Base-by-base conservation (phyloP, 2,888 invertebrate species). In the Teinopalpus imperialis region DNA sequence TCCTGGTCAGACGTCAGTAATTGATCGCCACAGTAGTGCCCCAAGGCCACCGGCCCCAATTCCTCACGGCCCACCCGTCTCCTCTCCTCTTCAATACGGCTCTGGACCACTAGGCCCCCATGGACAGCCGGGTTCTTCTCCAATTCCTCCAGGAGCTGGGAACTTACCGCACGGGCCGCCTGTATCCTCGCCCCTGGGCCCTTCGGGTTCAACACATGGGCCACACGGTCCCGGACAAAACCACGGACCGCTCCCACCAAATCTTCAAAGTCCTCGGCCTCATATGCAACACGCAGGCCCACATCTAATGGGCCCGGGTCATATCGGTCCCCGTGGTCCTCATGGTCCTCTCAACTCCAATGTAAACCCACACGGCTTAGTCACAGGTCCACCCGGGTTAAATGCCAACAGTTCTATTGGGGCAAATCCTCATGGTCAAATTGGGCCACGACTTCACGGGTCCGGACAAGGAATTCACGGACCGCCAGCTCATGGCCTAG, bases 291-390 rank as follows among this genome's bases (percentile, higher is more conserved):
- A 37, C 10, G 8, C 37, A n/a, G 37, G 37, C 18, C 10, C 35
- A 16, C 44, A 44, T 14, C 49, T 57, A 30, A 50, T 56, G 27
- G 57, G 59, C 7, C 57, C 62, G 3, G 51, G 56, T 1, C 54
- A 51, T 0, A 30, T 48, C 30, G 48, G 52, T 12, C 45, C 47
- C 7, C 52, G n/a, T 43, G 53, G 23, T 51, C 61, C 35, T 53
- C 62, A 2, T 57, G 54, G 34, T 53, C 54, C 1, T 34, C 46
- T 13, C 49, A 53, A 1, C 46, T 30, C 26, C 40, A 45, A 14
- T 52, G 48, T 26, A 32, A 35, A 16, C 24, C 50, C 12, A 23
- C 47, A 34, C 16, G 18, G 31, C 20, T 3, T 32, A 12, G 31
- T 30, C 6, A 12, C 13, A 20, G 39, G 37, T 18, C 32, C 35